Percentiles rank a stretch among this genome's conserved stretches.
Evolutionary conservation across 2,888 invertebrate genomes (phyloP).

Genomic region (Melipona bicolor): DNA sequence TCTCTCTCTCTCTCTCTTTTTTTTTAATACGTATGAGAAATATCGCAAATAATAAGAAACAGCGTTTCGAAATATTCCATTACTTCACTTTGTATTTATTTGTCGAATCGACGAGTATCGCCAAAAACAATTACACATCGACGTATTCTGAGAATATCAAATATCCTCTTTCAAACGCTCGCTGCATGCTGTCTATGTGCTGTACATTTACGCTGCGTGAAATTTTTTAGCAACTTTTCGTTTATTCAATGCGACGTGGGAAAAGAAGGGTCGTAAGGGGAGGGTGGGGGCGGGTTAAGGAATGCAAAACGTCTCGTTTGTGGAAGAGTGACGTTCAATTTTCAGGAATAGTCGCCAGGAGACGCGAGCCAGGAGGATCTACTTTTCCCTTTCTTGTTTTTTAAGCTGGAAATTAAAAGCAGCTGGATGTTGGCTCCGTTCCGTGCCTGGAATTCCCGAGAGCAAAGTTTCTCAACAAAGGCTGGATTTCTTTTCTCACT

Average conservation of each 20-base stretch:
- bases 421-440: conserved; percentile 33
- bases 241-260: neutral
- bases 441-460: conserved; percentile 43
- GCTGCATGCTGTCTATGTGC: too few species aligned
- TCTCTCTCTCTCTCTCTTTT: too few species aligned
- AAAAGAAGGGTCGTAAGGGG: neutral
- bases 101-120: neutral
- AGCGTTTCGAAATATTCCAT: neutral
- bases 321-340: conserved; percentile 53
- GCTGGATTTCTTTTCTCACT: conserved; percentile 39
- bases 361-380: conserved; percentile 27
- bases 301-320: conserved; percentile 38
- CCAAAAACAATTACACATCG: neutral
- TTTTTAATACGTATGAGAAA: neutral
- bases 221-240: conserved; percentile 1
- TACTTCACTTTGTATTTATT: neutral
- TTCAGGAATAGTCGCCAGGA: conserved; percentile 53
- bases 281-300: neutral
- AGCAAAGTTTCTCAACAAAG: conserved; percentile 51
- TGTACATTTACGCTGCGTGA: neutral
- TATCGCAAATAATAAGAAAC: neutral
- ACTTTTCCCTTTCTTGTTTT: conserved; percentile 15
- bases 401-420: conserved; percentile 56
- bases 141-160: too few species aligned
- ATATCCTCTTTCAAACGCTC: neutral